phyloP scores from a whole-genome alignment of 2,888 invertebrate species.

The Netelia virgata region DNA sequence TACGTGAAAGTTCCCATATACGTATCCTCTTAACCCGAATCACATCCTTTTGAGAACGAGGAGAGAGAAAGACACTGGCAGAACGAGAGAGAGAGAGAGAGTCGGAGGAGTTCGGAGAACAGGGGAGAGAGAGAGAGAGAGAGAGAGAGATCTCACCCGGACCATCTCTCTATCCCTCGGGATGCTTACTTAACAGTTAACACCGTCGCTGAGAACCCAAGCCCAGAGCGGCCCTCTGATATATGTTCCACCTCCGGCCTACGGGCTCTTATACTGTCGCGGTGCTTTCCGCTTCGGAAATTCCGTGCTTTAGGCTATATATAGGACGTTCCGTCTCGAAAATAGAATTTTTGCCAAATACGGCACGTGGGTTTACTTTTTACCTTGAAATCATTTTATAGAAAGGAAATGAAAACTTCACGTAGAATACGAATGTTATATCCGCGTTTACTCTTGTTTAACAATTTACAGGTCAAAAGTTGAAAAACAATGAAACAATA shows the following conservation, averaged over 20 bases:
- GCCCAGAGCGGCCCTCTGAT: constrained; percentile 52
- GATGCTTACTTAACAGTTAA: constrained; percentile 78
- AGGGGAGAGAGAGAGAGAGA: constrained; percentile 1
- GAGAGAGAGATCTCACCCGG: constrained; percentile 49
- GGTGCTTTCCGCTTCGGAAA: constrained; percentile 56
- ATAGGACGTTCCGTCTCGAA: background rate
- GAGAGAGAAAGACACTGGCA: background rate
- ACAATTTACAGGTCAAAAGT: no score
- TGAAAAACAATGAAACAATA: background rate
- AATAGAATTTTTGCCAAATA: background rate
- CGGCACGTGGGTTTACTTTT: background rate
- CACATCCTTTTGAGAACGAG: constrained; percentile 45
- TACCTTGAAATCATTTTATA: background rate
- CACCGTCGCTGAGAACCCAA: constrained; percentile 65
- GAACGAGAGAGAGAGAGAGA: background rate
- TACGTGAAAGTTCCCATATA: constrained; percentile 70
- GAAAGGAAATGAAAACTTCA: no score
- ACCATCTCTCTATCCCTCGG: constrained; percentile 71
- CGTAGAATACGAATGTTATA: no score
- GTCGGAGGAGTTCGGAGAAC: background rate
- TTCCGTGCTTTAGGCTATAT: constrained; percentile 26
- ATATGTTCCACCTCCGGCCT: constrained; percentile 57
- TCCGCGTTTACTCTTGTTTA: no score
- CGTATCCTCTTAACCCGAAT: constrained; percentile 74
- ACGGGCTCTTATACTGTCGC: constrained; percentile 41